A percentile compares a stretch with the other conserved stretches of the same genome.
These are phyloP conservation scores for Nephrotoma flavescens DNA, from an alignment of 2,888 invertebrate species.

Conservation along the genomic window DNA sequence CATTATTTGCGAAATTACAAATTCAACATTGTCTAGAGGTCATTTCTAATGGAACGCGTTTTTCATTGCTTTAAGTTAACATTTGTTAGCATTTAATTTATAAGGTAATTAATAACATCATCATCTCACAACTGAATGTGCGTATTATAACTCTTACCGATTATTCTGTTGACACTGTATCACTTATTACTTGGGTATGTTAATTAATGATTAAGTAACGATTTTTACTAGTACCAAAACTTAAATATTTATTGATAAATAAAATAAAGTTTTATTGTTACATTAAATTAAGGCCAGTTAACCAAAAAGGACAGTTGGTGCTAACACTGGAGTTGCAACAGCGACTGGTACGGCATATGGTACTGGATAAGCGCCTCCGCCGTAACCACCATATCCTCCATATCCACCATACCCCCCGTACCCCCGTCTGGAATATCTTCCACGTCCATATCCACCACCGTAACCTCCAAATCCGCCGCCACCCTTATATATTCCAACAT, in stretches of 20 bases:
- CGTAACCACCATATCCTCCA: background rate
- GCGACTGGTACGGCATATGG: background rate
- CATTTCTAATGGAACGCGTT: no score
- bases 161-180: no score
- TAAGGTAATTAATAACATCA: no score
- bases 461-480: background rate
- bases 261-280: background rate
- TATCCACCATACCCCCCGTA: background rate
- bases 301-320: background rate
- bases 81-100: no score
- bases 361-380: background rate
- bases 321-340: background rate
- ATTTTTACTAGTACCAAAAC: background rate
- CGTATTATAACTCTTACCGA: no score
- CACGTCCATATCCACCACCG: background rate
- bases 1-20: no score
- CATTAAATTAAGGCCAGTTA: background rate
- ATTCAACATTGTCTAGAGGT: no score
- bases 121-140: no score
- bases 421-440: background rate
- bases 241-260: background rate
- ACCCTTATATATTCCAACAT: background rate
- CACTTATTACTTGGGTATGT: background rate
- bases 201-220: background rate
- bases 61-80: no score